Evolutionary conservation across 2,888 invertebrate species (phyloP), one percentile per base, ranked within the genome.

Genomic region (Rutpela maculata): DNA sequence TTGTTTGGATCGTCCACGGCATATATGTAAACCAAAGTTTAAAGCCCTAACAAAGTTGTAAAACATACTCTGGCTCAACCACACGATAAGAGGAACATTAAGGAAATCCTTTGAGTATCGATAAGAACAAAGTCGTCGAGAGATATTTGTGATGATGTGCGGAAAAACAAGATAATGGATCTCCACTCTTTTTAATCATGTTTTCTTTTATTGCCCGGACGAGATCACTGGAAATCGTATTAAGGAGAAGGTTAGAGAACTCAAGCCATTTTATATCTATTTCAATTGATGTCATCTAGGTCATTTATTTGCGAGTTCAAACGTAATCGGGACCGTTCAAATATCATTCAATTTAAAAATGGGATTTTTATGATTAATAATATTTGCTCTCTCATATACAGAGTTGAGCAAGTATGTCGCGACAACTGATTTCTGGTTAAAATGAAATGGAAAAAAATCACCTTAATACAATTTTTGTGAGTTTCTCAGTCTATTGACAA

Each of bases 151-250:
- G 60, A 60, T 70, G 70, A 70, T 38, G 70, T 60, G 50, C 59
- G 70, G 60, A 73, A 72, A 78, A 71, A 65, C 63, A 74, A 67
- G 74, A 71, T 75, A 78, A 78, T 75, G 69, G 68, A 73, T 66
- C 71, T 67, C 62, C 63, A 59, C 57, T 78, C 78, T 69, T 75
- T 73, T 78, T 78, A 78, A 78, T 73, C 78, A 69, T 66, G 68
- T 75, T 75, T 75, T 22, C 67, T 63, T 68, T 65, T 75, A 73
- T 68, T 73, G 69, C 56, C 60, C 62, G 70, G 26, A 70, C 35
- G 68, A 60, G 73, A 60, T 76, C 68, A 31, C n/a, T 60, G 66
- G 60, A 76, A 76, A 76, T 73, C 74, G 18, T 62, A 66, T 76
- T 67, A 74, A 10, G 22, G 57, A 63, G 38, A 67, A 50, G 26